Percentiles rank a stretch among this genome's conserved stretches.
phyloP scores from a whole-genome alignment of 2,113 vertebrate genomes.

The Leucosticte australis region DNA sequence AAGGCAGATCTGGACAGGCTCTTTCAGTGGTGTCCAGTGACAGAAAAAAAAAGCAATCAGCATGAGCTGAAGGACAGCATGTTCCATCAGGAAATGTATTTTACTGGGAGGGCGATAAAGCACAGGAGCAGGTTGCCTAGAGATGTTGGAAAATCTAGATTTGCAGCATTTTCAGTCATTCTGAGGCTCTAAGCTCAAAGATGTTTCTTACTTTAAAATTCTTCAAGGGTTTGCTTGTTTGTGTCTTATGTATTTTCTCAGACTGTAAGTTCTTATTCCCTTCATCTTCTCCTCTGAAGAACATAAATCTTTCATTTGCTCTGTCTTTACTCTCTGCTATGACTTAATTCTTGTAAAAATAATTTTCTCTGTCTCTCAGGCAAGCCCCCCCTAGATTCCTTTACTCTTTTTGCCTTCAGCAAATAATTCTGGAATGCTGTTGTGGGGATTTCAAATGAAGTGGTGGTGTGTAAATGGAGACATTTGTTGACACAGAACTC shows the following conservation, averaged over 20 bases:
- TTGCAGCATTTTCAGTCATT: neutral
- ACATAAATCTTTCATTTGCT: neutral
- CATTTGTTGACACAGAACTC: neutral
- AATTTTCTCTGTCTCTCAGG: neutral
- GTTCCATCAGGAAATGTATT: neutral
- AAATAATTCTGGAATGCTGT: neutral
- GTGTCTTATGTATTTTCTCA: neutral
- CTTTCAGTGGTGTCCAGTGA: neutral
- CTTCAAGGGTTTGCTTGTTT: neutral
- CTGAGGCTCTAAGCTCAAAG: neutral
- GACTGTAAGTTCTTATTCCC: neutral
- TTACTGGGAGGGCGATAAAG: neutral
- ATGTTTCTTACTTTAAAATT: neutral
- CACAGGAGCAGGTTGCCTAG: neutral
- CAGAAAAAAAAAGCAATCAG: neutral
- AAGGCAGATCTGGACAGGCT: neutral
- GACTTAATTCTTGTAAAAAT: neutral
- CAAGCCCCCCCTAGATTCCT: neutral
- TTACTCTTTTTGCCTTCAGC: neutral
- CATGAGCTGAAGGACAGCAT: neutral
- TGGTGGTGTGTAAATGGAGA: neutral
- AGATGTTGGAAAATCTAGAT: neutral
- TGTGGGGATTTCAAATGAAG: neutral
- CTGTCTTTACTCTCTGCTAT: neutral
- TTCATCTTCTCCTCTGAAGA: neutral